Evolutionary conservation across 2,888 invertebrate genomes (phyloP).

Genomic region (Platycheirus rosarum): DNA sequence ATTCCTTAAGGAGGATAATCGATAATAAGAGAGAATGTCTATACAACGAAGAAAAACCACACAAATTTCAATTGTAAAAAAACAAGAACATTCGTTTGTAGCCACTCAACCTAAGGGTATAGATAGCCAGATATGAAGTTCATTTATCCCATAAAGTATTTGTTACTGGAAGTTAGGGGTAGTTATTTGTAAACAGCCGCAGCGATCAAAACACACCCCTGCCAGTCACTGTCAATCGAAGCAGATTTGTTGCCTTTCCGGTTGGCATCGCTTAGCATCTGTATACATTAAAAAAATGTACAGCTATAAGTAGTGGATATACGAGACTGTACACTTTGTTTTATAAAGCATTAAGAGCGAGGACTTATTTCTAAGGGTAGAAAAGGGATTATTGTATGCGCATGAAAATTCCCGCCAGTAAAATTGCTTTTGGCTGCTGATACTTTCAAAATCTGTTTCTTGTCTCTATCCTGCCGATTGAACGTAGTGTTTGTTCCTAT

Average conservation of each 20-base stretch:
- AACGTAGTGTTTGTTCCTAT: slow-evolving; percentile 12
- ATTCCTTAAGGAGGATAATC: slow-evolving; percentile 42
- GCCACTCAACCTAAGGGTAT: not conserved
- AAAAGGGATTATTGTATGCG: slow-evolving; percentile 37
- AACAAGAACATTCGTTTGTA: not conserved
- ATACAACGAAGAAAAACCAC: slow-evolving; percentile 1
- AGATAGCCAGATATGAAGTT: not conserved
- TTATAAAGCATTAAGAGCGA: not conserved
- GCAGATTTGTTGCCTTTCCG: slow-evolving; percentile 13
- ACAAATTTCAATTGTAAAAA: slow-evolving; percentile 21
- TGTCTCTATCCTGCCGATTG: slow-evolving; percentile 20
- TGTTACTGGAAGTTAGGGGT: slow-evolving; percentile 29
- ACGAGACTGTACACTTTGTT: slow-evolving; percentile 59
- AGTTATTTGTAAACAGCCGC: slow-evolving; percentile 16
- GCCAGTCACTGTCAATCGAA: not conserved
- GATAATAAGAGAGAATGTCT: slow-evolving; percentile 44
- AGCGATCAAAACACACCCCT: slow-evolving; percentile 53
- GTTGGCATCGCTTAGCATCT: slow-evolving; percentile 25
- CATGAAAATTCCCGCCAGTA: slow-evolving; percentile 22
- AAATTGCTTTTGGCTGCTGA: not conserved
- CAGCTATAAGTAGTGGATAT: slow-evolving; percentile 31
- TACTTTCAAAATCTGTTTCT: no score
- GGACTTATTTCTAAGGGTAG: not conserved
- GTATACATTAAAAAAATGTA: slow-evolving; percentile 9
- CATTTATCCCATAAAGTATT: slow-evolving; percentile 10